Conservation (phyloP, 2,888 invertebrate species). For the Herminia tarsipennalis region DNA sequence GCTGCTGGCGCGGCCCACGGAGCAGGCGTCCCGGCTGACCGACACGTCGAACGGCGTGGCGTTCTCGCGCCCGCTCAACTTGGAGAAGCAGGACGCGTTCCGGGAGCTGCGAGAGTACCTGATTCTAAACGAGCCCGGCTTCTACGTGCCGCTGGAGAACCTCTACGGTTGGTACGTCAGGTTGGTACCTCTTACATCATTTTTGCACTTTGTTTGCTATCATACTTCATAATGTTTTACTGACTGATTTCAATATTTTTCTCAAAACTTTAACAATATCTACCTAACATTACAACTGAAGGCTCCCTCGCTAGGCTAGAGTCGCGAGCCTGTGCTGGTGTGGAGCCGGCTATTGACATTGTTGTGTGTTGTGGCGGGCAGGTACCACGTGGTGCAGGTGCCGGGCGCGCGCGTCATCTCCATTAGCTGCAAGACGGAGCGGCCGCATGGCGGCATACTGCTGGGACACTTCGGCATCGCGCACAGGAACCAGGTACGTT, state of each 20-base stretch:
- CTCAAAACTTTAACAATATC: neutral
- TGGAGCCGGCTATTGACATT: no score
- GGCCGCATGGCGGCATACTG: conserved; percentile 55
- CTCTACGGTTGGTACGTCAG: conserved; percentile 69
- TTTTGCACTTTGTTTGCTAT: neutral
- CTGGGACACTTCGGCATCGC: conserved; percentile 73
- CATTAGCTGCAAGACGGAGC: conserved; percentile 30
- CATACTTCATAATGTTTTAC: no score
- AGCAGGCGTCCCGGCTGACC: conserved; percentile 4
- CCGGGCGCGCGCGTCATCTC: conserved; percentile 46
- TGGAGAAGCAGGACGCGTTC: conserved; percentile 30
- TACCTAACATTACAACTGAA: neutral
- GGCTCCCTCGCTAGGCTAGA: neutral
- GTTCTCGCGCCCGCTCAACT: conserved; percentile 43
- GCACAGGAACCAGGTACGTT: conserved; percentile 8
- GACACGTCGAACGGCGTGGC: conserved; percentile 14
- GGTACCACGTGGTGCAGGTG: conserved; percentile 64
- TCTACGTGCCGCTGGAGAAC: conserved; percentile 74
- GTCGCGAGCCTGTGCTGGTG: neutral
- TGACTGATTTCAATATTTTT: no score
- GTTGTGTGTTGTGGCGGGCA: conserved; percentile 33
- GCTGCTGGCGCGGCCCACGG: conserved; percentile 51
- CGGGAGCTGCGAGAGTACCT: conserved; percentile 60
- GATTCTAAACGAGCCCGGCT: conserved; percentile 63
- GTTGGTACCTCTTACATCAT: conserved; percentile 44